Conservation (phyloP, 2,888 invertebrate species). For the Morpho achilles region DNA sequence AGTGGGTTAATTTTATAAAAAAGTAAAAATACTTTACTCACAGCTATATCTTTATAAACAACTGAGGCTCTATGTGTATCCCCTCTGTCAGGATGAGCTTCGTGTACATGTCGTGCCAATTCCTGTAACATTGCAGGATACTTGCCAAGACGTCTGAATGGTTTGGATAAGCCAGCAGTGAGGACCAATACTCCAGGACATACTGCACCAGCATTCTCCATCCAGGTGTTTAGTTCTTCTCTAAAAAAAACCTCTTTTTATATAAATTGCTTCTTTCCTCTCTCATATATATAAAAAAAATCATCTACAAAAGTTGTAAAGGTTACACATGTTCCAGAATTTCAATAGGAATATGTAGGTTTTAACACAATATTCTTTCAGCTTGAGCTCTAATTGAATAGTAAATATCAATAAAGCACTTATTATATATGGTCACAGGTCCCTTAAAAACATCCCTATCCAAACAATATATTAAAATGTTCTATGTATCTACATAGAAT, state of each 20-base stretch:
- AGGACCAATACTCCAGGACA: conserved; percentile 92
- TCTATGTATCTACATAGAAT: too few relatives aligned
- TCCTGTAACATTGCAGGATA: conserved; percentile 97
- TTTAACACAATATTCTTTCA: too few relatives aligned
- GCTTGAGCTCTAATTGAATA: too few relatives aligned
- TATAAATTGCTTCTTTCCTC: neutral
- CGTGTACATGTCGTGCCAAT: conserved; percentile 96
- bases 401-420: too few relatives aligned
- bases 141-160: conserved; percentile 96
- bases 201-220: conserved; percentile 92
- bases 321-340: too few relatives aligned
- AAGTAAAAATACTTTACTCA: conserved; percentile 59
- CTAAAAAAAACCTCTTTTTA: conserved; percentile 56
- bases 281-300: too few relatives aligned
- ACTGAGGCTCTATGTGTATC: conserved; percentile 97
- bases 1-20: too few relatives aligned
- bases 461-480: too few relatives aligned
- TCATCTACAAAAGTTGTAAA: too few relatives aligned
- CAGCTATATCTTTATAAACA: conserved; percentile 96
- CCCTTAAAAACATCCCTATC: too few relatives aligned
- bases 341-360: too few relatives aligned
- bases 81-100: conserved; percentile 96
- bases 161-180: conserved; percentile 95
- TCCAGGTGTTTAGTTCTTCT: conserved; percentile 90
- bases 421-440: too few relatives aligned